Evolutionary conservation across 2,888 invertebrate genomes (phyloP), one percentile per base, ranked within the genome.

Genomic region (Orgyia antiqua): DNA sequence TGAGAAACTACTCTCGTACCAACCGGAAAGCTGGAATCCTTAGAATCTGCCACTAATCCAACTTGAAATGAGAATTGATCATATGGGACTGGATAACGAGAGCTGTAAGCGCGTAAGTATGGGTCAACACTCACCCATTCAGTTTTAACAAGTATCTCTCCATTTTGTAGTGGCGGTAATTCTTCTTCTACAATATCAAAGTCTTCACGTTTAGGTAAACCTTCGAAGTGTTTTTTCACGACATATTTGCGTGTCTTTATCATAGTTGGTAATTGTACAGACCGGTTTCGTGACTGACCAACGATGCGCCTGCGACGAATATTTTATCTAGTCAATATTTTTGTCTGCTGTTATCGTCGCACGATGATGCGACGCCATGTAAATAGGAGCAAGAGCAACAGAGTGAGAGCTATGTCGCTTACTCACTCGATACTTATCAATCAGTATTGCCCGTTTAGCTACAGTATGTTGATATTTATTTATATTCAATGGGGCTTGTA

Each of bases 1-100:
- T 88, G 71, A 5, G 88, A 88, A 0, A 90, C 74, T 3, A 93
- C 79, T 52, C 86, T 70, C 28, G 83, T 82, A 0, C 90, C 92
- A 4, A 89, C 88, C 1, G 91, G 89, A 58, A 70, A 93, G 1
- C 87, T 64, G 0, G 79, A 46, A 57, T 91, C 82, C 49, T 88
- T 90, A 2, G 54, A 51, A 21, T 59, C 57, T 31, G 89, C 60
- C 2, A 93, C 89, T 54, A 51, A 20, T 8, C 58, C 74, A 3
- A 73, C 64, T 57, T 51, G 46, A 32, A 41, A 52, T 10, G 51
- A 36, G 31, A 55, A 57, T 29, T 54, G 55, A 27, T 59, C 50
- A 33, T 59, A 59, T 0, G 58, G 58, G 1, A 31, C 9, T 1
- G 29, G 10, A 6, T 31, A n/a, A 1, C 23, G 15, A 1, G n/a